phyloP scores from a whole-genome alignment of 2,113 vertebrate genomes.

The Cercocebus atys region DNA sequence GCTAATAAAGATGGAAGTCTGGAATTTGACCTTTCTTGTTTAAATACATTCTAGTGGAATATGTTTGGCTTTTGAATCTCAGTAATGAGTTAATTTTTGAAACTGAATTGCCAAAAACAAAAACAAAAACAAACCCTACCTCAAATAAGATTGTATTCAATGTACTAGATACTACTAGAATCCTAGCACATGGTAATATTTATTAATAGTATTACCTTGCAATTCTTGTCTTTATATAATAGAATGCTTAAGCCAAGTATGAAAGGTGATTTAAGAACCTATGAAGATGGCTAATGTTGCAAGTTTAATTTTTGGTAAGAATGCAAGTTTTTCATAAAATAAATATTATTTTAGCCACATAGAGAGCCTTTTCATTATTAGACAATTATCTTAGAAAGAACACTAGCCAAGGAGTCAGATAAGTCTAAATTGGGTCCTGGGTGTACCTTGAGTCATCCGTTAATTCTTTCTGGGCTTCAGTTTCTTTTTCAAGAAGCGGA shows the following conservation, averaged over 20 bases:
- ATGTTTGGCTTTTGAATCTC: conserved; percentile 63
- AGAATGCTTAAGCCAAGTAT: not conserved
- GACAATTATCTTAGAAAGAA: not conserved
- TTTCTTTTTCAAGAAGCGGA: not conserved
- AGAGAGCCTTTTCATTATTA: not conserved
- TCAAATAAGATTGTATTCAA: conserved; percentile 31
- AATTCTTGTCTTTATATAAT: not conserved
- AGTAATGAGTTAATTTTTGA: conserved; percentile 47
- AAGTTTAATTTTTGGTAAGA: not conserved
- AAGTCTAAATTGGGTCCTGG: not conserved
- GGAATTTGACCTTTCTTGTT: conserved; percentile 67
- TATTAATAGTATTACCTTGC: not conserved
- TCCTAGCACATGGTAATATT: not conserved
- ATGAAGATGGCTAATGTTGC: not conserved
- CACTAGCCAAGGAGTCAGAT: not conserved
- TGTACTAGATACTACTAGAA: not conserved
- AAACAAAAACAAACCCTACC: not conserved
- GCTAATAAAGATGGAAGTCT: conserved; percentile 29
- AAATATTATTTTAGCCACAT: not conserved
- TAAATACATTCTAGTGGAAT: conserved; percentile 63
- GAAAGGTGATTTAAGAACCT: not conserved
- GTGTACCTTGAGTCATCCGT: not conserved
- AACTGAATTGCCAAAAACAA: not conserved
- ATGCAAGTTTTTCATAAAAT: conserved; percentile 29
- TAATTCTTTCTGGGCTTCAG: not conserved